Conservation (phyloP, 37 sponge, comb jelly and placozoan genomes). For the Halisarca cf. caerulea region DNA sequence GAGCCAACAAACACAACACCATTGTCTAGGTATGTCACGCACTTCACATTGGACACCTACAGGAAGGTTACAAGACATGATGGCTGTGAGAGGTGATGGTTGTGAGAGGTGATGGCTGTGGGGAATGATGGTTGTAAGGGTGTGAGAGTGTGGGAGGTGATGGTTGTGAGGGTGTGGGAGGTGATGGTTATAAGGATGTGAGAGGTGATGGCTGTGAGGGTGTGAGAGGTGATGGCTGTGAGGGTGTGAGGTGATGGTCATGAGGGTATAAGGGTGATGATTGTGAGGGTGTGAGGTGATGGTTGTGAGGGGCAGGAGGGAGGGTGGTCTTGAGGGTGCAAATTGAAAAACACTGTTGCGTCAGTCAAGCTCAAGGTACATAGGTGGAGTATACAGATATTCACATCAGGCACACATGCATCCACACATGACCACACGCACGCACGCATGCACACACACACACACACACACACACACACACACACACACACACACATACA, state of each 20-base stretch:
- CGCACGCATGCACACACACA: not conserved
- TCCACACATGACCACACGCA: too few relatives aligned
- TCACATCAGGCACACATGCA: too few relatives aligned
- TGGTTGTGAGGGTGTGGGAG: too few relatives aligned
- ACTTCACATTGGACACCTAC: slow-evolving; percentile 45
- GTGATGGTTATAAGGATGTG: not conserved
- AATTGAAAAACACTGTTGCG: too few relatives aligned
- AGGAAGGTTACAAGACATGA: too few relatives aligned
- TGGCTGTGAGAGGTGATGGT: too few relatives aligned
- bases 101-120: not conserved
- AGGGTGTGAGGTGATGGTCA: not conserved
- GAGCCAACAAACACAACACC: slow-evolving; percentile 90
- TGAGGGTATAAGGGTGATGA: not conserved
- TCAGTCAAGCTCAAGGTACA: too few relatives aligned
- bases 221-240: not conserved
- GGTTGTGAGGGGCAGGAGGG: not conserved
- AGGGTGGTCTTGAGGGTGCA: too few relatives aligned
- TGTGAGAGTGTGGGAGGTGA: not conserved
- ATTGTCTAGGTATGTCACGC: slow-evolving; percentile 91
- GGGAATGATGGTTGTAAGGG: not conserved
- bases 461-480: not conserved
- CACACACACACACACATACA: slow-evolving; percentile 6
- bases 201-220: not conserved
- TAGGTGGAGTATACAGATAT: too few relatives aligned
- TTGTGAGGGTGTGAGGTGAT: not conserved